Conservation (phyloP, 2,113 vertebrate species). For the Equus quagga region DNA sequence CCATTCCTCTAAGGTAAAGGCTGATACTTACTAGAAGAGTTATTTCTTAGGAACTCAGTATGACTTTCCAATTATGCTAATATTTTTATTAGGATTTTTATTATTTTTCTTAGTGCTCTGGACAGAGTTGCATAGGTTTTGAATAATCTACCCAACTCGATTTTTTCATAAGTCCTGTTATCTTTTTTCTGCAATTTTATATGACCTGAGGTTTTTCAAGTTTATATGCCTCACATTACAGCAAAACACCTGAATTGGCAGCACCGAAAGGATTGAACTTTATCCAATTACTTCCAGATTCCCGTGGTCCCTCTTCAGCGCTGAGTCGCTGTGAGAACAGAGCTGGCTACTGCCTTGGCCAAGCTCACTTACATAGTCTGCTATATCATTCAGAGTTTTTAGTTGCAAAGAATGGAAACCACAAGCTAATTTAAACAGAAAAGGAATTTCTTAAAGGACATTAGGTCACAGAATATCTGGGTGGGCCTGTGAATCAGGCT, state of each 20-base stretch:
- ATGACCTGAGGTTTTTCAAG: background rate
- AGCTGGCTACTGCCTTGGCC: background rate
- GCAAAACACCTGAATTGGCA: background rate
- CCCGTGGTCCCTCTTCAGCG: background rate
- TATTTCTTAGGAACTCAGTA: background rate
- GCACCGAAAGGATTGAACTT: background rate
- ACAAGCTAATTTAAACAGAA: background rate
- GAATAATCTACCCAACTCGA: background rate
- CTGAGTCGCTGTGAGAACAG: background rate
- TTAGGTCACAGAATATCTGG: background rate
- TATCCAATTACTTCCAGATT: background rate
- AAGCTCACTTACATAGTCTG: background rate
- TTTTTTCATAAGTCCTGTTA: background rate
- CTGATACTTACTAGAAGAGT: background rate
- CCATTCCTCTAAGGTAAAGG: background rate
- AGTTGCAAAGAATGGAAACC: background rate
- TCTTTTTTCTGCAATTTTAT: background rate
- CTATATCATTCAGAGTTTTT: background rate
- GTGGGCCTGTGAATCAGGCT: background rate
- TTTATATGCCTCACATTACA: background rate
- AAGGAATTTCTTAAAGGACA: background rate
- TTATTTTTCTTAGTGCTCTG: background rate
- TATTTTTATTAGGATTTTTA: background rate
- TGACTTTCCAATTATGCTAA: background rate
- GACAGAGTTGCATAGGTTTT: background rate